Evolutionary conservation across 2,113 vertebrate genomes (phyloP).

Genomic region (Vireo altiloquus): DNA sequence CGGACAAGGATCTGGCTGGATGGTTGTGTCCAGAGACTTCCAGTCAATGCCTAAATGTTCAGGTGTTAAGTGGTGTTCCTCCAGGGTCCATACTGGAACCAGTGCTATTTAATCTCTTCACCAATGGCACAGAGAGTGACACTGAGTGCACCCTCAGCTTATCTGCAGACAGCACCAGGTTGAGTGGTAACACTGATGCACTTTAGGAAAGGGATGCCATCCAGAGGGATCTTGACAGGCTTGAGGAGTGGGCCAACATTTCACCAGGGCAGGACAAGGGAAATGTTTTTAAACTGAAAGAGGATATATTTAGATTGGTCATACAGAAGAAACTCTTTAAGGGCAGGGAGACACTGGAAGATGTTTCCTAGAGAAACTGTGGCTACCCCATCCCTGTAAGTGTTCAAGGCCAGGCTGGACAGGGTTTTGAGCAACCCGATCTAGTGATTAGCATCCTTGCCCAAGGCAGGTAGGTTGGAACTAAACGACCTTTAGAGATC

Average conservation of each 20-base stretch:
- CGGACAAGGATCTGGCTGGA: not conserved
- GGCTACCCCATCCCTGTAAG: not conserved
- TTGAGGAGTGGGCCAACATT: not conserved
- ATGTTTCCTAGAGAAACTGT: not conserved
- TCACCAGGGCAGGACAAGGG: not conserved
- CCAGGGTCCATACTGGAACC: rapidly evolving
- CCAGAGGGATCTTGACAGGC: not conserved
- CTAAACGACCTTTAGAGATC: not conserved
- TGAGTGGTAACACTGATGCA: not conserved
- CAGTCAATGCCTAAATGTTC: not conserved
- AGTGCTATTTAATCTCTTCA: not conserved
- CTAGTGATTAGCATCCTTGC: not conserved
- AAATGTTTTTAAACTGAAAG: not conserved
- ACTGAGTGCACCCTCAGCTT: too few species aligned
- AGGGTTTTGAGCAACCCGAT: not conserved
- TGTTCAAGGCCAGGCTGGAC: not conserved
- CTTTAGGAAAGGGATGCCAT: not conserved
- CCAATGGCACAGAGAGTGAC: not conserved
- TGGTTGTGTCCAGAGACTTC: not conserved
- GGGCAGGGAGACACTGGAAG: not conserved
- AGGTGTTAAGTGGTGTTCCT: not conserved
- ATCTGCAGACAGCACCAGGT: not conserved
- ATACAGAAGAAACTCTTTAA: not conserved
- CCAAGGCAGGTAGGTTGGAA: not conserved
- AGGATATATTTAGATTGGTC: not conserved